Evolutionary conservation across 2,888 invertebrate genomes (phyloP), one percentile per base, ranked within the genome.

Genomic region (Chalcis sispes): DNA sequence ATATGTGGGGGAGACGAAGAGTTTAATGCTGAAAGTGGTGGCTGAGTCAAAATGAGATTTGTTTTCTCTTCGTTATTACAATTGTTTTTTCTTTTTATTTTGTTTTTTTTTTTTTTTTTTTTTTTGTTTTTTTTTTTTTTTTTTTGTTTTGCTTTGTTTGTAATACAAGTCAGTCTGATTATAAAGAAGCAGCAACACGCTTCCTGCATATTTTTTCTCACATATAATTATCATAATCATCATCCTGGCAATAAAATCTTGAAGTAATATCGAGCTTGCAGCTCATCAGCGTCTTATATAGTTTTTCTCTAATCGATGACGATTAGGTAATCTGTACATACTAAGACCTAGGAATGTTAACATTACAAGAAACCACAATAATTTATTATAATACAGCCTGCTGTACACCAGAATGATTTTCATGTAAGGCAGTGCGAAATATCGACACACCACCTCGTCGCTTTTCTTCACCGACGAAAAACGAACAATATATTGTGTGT

Each of bases 341-440:
- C 80, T 81, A 81, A 80, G 80, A 80, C 80, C 81, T 81, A 80
- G 80, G 80, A 82, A 81, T 82, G 80, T 82, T 80, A 81, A 82
- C 80, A 87, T 86, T 87, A 87, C 84, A 86, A 85, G 87, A 87
- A 87, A 87, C 85, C 86, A 87, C 86, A 86, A 88, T 87, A 86
- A 87, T 87, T 86, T 85, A 88, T 87, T 87, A 87, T 86, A 86
- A 87, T 87, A 88, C 87, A 88, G 86, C 84, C 86, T 85, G 85
- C 86, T 87, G 86, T 87, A 86, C 86, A 87, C 86, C 85, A 84
- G 85, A 86, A 85, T 75, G 80, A 80, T 79, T 80, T 77, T 80
- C 84, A 85, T 85, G 84, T 84, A 84, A 85, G 86, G 85, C 84
- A 85, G 83, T 85, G 83, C 83, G 84, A 85, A 82, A 83, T 83